Evolutionary conservation across 2,113 vertebrate species (phyloP).

Genomic region (Ptyas mucosa): DNA sequence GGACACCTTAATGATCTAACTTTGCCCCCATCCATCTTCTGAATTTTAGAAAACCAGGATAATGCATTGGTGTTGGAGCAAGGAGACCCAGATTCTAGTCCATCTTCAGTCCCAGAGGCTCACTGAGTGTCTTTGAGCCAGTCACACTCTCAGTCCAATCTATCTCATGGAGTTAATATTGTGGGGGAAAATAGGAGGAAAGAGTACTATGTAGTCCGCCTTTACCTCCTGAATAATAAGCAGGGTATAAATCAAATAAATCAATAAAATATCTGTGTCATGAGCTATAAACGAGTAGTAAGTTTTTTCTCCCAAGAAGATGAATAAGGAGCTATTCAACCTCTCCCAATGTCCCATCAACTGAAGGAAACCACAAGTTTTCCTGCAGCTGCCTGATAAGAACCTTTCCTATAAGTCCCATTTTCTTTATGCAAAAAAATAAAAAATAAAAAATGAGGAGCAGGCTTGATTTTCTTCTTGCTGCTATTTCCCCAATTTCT

Average conservation of each 20-base stretch:
- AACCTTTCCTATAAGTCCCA: background rate
- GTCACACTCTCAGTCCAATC: background rate
- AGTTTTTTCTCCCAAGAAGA: background rate
- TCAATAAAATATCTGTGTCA: background rate
- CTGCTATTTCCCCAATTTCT: background rate
- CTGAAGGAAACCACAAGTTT: constrained; percentile 9
- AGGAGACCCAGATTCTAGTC: background rate
- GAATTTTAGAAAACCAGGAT: background rate
- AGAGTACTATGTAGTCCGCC: background rate
- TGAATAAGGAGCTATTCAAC: background rate
- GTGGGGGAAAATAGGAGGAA: background rate
- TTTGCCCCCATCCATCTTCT: background rate
- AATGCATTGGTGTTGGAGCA: background rate
- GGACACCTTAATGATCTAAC: background rate
- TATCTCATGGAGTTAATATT: background rate
- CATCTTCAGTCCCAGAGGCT: background rate
- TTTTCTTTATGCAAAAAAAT: background rate
- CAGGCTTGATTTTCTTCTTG: background rate
- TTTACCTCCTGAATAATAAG: background rate
- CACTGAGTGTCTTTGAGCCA: background rate
- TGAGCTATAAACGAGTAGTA: background rate
- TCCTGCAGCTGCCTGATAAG: constrained; percentile 5
- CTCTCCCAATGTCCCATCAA: background rate
- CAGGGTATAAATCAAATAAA: background rate
- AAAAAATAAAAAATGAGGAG: background rate